These are phyloP conservation scores for Kobus ellipsiprymnus DNA, from an alignment of 2,113 vertebrate species.

Conservation along the genomic window DNA sequence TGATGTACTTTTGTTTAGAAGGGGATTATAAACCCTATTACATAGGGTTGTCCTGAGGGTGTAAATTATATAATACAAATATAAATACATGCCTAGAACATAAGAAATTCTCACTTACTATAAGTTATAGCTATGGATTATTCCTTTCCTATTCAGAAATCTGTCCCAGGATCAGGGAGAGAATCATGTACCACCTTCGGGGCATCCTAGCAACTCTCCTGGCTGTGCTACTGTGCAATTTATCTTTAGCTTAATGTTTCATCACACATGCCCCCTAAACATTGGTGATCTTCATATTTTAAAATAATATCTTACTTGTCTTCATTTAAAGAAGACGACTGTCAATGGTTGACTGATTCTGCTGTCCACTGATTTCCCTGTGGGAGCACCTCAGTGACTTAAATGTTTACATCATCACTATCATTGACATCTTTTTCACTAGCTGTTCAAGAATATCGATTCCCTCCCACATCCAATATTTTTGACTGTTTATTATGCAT, in stretches of 20 bases:
- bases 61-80: not conserved
- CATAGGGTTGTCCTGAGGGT: not conserved
- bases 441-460: not conserved
- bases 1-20: no score
- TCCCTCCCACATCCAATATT: not conserved
- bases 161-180: not conserved
- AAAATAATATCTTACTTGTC: not conserved
- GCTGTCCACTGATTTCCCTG: not conserved
- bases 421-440: not conserved
- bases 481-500: not conserved
- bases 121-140: not conserved
- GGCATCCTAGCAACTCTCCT: not conserved
- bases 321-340: not conserved
- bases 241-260: not conserved
- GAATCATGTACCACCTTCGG: not conserved
- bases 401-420: not conserved
- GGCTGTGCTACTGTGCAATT: not conserved
- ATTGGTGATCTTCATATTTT: not conserved
- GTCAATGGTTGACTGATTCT: not conserved
- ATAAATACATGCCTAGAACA: not conserved
- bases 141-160: not conserved
- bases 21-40: not conserved
- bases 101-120: not conserved
- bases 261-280: not conserved
- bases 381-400: not conserved